These are phyloP conservation scores for Distichodus sexfasciatus DNA, from an alignment of 2,797 vertebrate species.

Conservation along the genomic window DNA sequence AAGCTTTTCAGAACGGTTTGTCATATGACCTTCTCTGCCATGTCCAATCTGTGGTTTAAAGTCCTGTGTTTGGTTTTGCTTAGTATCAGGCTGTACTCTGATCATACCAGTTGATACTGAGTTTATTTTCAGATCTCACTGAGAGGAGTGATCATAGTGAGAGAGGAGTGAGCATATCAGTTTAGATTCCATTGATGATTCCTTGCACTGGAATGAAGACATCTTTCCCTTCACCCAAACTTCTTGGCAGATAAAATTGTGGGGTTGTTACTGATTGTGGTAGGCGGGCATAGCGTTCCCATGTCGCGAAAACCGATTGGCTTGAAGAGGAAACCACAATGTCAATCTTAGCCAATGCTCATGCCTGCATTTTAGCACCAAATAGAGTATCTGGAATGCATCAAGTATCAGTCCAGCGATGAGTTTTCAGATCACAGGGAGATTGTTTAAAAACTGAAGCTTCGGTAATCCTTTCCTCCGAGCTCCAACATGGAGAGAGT, in stretches of 20 bases:
- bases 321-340: not conserved
- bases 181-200: not conserved
- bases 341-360: not conserved
- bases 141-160: not conserved
- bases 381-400: not conserved
- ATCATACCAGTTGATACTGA: not conserved
- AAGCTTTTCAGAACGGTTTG: slow-evolving; percentile 48
- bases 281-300: not conserved
- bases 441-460: slow-evolving; percentile 13
- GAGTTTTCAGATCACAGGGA: not conserved
- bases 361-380: not conserved
- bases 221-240: not conserved
- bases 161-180: not conserved
- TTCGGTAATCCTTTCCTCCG: slow-evolving; percentile 25
- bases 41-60: slow-evolving; percentile 1
- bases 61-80: slow-evolving; percentile 15
- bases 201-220: not conserved
- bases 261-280: not conserved
- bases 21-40: slow-evolving; percentile 63
- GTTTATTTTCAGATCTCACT: not conserved
- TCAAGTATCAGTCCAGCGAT: not conserved
- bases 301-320: not conserved
- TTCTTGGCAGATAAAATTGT: not conserved
- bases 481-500: slow-evolving; percentile 16
- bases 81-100: not conserved